A percentile compares a stretch with the other conserved stretches of the same genome.
Conservation (phyloP, 2,797 vertebrate species). For the Nyctibius grandis region DNA sequence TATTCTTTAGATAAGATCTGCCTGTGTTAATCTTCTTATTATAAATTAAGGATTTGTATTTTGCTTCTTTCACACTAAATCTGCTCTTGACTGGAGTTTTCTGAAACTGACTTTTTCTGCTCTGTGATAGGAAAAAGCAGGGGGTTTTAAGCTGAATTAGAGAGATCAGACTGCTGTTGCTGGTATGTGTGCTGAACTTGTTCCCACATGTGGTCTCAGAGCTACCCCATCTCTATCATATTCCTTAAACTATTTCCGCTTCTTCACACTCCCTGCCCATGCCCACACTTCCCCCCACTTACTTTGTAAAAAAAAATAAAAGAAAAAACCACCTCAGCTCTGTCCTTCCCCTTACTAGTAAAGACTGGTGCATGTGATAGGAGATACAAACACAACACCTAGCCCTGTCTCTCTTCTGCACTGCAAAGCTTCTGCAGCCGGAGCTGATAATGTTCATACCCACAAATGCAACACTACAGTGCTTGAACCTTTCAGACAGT, state of each 20-base stretch:
- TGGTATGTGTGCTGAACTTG: not conserved
- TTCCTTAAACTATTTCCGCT: not conserved
- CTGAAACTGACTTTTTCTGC: not conserved
- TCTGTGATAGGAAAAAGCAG: not conserved
- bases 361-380: not conserved
- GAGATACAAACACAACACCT: rapidly evolving
- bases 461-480: not conserved
- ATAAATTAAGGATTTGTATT: not conserved
- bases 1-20: not conserved
- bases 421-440: not conserved
- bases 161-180: not conserved
- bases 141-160: not conserved
- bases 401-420: not conserved
- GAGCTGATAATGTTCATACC: too few relatives aligned
- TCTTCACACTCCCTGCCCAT: not conserved
- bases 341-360: not conserved
- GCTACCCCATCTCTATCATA: not conserved
- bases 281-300: rapidly evolving
- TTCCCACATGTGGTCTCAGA: not conserved
- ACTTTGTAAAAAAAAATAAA: not conserved
- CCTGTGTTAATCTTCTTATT: not conserved
- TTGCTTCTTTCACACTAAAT: not conserved
- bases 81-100: not conserved
- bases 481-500: not conserved
- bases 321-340: not conserved